A percentile compares a stretch with the other conserved stretches of the same genome.
phyloP scores from a whole-genome alignment of 2,797 vertebrate genomes.

The Stomatorhinus walkeri region DNA sequence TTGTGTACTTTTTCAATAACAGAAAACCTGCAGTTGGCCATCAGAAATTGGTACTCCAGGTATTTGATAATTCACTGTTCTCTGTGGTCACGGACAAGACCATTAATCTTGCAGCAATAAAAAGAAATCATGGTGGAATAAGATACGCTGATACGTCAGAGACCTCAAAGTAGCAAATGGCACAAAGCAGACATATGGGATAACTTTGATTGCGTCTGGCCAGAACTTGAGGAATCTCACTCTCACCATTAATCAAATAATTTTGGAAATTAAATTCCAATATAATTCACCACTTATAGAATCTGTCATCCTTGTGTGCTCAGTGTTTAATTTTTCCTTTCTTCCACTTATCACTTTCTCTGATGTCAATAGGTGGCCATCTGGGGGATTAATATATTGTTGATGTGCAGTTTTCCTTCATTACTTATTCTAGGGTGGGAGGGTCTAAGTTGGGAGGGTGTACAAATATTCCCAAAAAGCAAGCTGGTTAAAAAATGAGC shows the following conservation, averaged over 20 bases:
- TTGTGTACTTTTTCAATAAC: neutral
- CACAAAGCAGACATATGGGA: neutral
- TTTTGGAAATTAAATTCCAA: neutral
- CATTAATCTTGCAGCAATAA: constrained; percentile 21
- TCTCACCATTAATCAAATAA: neutral
- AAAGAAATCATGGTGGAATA: neutral
- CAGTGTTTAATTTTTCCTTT: neutral
- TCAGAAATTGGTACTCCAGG: neutral
- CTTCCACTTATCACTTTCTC: neutral
- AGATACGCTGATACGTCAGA: neutral
- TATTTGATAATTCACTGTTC: constrained; percentile 14
- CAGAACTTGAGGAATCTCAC: neutral
- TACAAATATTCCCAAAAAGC: neutral
- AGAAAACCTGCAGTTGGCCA: constrained; percentile 7
- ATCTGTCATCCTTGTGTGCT: neutral
- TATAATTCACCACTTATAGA: neutral
- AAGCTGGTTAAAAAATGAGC: neutral
- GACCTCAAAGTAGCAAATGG: neutral
- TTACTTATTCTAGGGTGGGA: neutral
- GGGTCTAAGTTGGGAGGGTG: neutral
- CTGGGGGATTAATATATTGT: neutral
- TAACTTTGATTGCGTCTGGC: neutral
- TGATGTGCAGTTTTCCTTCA: neutral
- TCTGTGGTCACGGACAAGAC: neutral
- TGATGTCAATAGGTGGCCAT: neutral